phyloP scores from a whole-genome alignment of 2,113 vertebrate species.

The Nyctereutes procyonoides region DNA sequence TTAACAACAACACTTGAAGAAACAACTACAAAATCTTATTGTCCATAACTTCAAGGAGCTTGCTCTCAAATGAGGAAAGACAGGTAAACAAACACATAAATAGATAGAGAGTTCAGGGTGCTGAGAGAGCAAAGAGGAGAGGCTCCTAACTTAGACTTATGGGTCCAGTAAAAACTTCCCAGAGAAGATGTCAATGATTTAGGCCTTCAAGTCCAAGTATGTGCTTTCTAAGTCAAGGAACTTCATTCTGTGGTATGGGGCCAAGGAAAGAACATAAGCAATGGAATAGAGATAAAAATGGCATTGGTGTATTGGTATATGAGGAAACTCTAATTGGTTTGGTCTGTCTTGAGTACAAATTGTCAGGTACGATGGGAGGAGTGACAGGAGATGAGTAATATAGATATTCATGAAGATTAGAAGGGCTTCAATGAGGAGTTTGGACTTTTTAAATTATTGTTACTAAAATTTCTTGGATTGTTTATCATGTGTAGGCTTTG shows the following conservation, averaged over 20 bases:
- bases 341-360: background rate
- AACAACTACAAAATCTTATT: background rate
- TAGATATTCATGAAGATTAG: background rate
- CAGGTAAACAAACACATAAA: background rate
- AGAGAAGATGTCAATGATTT: background rate
- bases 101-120: background rate
- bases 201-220: background rate
- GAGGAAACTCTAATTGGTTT: background rate
- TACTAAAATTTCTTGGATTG: background rate
- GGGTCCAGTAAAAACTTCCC: background rate
- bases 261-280: background rate
- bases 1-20: background rate
- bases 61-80: background rate
- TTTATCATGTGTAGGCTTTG: background rate
- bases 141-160: background rate
- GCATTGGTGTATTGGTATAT: background rate
- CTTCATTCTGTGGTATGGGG: background rate
- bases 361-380: background rate
- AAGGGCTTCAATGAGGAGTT: background rate
- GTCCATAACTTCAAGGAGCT: background rate
- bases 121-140: background rate
- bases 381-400: background rate
- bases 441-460: slow-evolving; percentile 3
- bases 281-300: background rate
- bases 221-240: slow-evolving; percentile 10